Conservation (phyloP, 2,888 invertebrate species). For the Artemia sp. region DNA sequence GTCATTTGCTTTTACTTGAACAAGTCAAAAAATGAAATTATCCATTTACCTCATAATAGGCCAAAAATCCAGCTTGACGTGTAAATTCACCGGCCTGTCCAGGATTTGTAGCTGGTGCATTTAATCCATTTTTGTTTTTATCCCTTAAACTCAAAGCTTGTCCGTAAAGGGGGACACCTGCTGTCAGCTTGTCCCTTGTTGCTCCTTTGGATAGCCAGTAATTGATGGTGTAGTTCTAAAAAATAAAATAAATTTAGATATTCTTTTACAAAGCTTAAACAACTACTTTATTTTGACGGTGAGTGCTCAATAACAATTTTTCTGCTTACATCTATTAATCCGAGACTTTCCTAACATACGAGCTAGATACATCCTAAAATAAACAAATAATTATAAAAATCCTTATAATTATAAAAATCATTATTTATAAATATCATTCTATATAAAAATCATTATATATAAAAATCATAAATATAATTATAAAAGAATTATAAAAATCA, state of each 20-base stretch:
- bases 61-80: conserved; percentile 51
- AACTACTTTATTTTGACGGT: too few relatives aligned
- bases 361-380: too few relatives aligned
- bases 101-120: conserved; percentile 46
- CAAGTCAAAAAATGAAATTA: background rate
- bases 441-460: too few relatives aligned
- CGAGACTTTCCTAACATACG: too few relatives aligned
- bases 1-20: background rate
- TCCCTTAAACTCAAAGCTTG: conserved; percentile 64
- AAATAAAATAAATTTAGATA: conserved; percentile 25
- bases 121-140: conserved; percentile 43
- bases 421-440: too few relatives aligned
- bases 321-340: too few relatives aligned
- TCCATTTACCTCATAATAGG: conserved; percentile 49
- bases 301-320: too few relatives aligned
- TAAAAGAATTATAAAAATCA: too few relatives aligned
- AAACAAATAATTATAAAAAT: too few relatives aligned
- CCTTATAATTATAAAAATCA: too few relatives aligned
- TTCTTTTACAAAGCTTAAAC: too few relatives aligned
- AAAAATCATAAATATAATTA: too few relatives aligned
- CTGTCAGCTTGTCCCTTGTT: conserved; percentile 45
- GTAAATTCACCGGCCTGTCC: conserved; percentile 52
- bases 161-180: conserved; percentile 65
- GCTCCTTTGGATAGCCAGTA: conserved; percentile 54
- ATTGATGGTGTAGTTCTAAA: conserved; percentile 54